Evolutionary conservation across 2,113 vertebrate species (phyloP).

Genomic region (Takifugu flavidus): DNA sequence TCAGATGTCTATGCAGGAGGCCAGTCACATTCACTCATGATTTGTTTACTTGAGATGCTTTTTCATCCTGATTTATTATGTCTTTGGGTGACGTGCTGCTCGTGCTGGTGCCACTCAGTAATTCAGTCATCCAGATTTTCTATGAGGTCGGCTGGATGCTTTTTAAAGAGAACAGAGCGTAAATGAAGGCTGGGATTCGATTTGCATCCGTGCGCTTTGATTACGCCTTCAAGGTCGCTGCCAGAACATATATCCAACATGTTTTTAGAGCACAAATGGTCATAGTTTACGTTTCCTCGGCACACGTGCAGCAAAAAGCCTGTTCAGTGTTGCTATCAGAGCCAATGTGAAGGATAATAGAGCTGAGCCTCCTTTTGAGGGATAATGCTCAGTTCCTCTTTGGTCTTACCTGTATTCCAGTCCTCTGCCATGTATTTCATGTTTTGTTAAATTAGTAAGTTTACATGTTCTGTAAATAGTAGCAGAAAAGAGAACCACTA

Average conservation of each 20-base stretch:
- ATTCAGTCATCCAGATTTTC: no score
- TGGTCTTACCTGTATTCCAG: neutral
- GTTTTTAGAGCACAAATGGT: slow-evolving; percentile 21
- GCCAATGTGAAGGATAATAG: neutral
- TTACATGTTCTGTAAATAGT: no score
- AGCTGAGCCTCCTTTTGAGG: slow-evolving; percentile 14
- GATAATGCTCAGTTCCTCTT: neutral
- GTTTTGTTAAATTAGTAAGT: no score
- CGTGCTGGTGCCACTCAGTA: slow-evolving; percentile 8
- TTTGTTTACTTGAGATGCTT: slow-evolving; percentile 7
- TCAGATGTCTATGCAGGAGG: slow-evolving; percentile 39
- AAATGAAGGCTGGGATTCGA: slow-evolving; percentile 29
- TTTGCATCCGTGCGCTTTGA: slow-evolving; percentile 20
- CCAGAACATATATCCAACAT: slow-evolving; percentile 3
- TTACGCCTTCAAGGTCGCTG: slow-evolving; percentile 9
- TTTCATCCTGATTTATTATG: slow-evolving; percentile 21
- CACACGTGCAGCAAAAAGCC: no score
- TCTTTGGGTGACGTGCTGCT: slow-evolving; percentile 34
- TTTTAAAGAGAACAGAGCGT: no score
- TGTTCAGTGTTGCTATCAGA: neutral
- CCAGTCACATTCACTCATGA: slow-evolving; percentile 3
- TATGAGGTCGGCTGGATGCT: neutral
- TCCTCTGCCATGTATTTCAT: slow-evolving; percentile 19
- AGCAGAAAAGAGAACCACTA: no score
- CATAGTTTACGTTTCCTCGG: slow-evolving; percentile 1